Base-by-base conservation (phyloP, 2,797 vertebrate species). In the Sebastes flavidus region DNA sequence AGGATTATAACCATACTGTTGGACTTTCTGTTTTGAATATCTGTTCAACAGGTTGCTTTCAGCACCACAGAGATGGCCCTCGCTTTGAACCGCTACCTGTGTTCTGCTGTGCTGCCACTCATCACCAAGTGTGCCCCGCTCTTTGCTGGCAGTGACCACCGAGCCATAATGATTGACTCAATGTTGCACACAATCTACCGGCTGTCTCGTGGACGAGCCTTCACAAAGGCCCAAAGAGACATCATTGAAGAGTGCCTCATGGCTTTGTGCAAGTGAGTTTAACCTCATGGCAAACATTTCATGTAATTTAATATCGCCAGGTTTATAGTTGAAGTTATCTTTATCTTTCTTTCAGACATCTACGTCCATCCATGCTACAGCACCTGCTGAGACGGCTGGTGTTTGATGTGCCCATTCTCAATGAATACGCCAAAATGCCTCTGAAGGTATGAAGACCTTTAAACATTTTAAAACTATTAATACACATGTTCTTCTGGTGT, bases 141-240 rank as follows among this genome's bases (percentile, higher is more conserved):
- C 1, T 98, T 99, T 20, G 97, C 97, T 0, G 97, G 98, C 68
- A 98, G 97, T 0, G 98, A 99, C 90, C 98, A 99, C 92, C 94
- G 98, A 3, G 98, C 98, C 88, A 97, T 98, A 86, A 98, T 99
- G 97, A 97, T 99, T n/a, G 98, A 99, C 95, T 99, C 98, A 78
- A 98, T 99, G 98, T 94, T 99, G 68, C 98, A 99, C 91, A 99
- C 98, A 1, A 96, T 99, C 87, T 99, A 99, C 92, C 95, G 98
- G 5, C 94, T 99, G 34, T 99, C 98, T 20, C 96, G 97, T 2
- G 98, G 97, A 16, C 96, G 97, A 74, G 97, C 98, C 1, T 96
- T 99, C 86, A 99, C 98, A 58, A 99, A 99, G 90, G 98, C 98
- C 3, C 98, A 99, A 82, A 95, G 98, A 18, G 98, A 99, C 32